These are phyloP conservation scores for Melanotaenia boesemani DNA, from an alignment of 2,797 vertebrate genomes.

Conservation along the genomic window DNA sequence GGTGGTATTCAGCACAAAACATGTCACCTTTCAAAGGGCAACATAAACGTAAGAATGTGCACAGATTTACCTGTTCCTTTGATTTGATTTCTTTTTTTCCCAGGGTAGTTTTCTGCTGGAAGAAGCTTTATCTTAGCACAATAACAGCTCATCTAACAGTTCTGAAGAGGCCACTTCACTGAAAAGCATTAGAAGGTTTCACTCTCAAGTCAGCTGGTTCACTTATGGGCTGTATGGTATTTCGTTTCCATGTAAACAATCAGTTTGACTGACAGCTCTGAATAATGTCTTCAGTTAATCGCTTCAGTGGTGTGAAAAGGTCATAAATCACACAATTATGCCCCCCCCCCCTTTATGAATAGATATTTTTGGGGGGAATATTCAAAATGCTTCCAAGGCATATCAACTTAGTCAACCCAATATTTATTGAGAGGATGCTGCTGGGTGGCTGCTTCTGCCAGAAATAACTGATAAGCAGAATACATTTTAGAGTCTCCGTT, in stretches of 20 bases:
- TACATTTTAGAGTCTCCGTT: slow-evolving; percentile 69
- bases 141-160: slow-evolving; percentile 40
- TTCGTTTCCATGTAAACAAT: slow-evolving; percentile 81
- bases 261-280: slow-evolving; percentile 82
- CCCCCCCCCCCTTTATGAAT: slow-evolving; percentile 72
- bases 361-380: slow-evolving; percentile 75
- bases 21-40: slow-evolving; percentile 26
- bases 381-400: slow-evolving; percentile 77
- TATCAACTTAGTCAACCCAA: slow-evolving; percentile 76
- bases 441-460: slow-evolving; percentile 57
- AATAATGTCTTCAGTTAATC: slow-evolving; percentile 84
- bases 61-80: slow-evolving; percentile 30
- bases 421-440: slow-evolving; percentile 74
- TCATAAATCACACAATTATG: slow-evolving; percentile 84
- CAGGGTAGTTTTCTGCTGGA: slow-evolving; percentile 17
- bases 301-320: slow-evolving; percentile 84
- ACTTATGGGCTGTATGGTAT: slow-evolving; percentile 61
- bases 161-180: slow-evolving; percentile 63
- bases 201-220: slow-evolving; percentile 55
- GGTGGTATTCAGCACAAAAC: slow-evolving; percentile 27
- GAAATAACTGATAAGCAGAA: slow-evolving; percentile 79
- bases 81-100: slow-evolving; percentile 9
- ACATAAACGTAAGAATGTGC: slow-evolving; percentile 23
- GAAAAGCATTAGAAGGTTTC: slow-evolving; percentile 58
- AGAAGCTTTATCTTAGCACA: slow-evolving; percentile 45